Base-by-base conservation (phyloP, 2,113 vertebrate species). In the Steatornis caripensis region DNA sequence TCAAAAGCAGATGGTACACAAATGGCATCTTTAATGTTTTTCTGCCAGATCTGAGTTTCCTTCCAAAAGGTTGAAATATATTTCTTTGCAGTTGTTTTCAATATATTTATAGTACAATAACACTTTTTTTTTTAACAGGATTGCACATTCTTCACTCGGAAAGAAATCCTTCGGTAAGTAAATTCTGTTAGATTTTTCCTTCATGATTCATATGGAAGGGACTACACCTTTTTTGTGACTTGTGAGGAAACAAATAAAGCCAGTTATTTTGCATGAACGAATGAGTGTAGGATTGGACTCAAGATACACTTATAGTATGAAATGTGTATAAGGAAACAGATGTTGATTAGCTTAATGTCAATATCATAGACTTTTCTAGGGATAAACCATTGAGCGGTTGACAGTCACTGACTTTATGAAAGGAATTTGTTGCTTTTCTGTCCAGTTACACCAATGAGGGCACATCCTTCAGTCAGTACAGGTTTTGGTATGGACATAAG, bases 111-210 rank as follows among this genome's bases (percentile, higher is more conserved):
- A 21, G 29, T 61, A 78, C 36, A 80, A 10, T 96, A 77, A 62
- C 20, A 9, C 87, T 93, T 96, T 94, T 18, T 95, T 82, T 97
- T 75, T 97, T 97, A 20, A 72, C 98, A 99, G 99, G 99, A 99
- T 91, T 99, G 99, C 87, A 99, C 99, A 0, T 99, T 99, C 98
- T 99, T 99, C 97, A 99, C 99, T 57, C 98, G 99, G 65, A 99
- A 99, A 95, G 99, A 99, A 98, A 99, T 99, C 89, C 99, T 99
- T 96, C 98, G 99, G 99, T 99, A 98, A 99, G 99, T 97, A 66
- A 83, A 77, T 19, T 12, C 9, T 36, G 26, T 81, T 98, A 51
- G 9, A 6, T 55, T 74, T 75, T 75, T 82, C 23, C 41, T 57
- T 84, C 0, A 0, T 81, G 16, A 45, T 79, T 61, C 5, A 0